Evolutionary conservation across 2,797 vertebrate genomes (phyloP), one percentile per base, ranked within the genome.

Genomic region (Alcedo quadribrachys): DNA sequence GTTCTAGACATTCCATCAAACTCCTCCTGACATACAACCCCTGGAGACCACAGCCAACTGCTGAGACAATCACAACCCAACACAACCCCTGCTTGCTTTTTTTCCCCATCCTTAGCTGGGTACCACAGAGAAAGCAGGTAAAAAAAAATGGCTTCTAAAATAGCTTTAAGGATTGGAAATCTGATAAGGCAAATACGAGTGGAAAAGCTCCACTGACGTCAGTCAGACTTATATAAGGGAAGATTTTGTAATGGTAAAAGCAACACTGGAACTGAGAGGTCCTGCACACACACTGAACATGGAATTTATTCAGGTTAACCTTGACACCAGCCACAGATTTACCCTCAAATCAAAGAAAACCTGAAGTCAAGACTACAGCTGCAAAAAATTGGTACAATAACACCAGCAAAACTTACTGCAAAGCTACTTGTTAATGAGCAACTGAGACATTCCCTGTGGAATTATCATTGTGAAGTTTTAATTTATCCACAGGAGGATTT

Each of bases 81-180:
- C 40, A 63, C 37, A 87, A 57, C 10, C 13, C 43, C 43, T 75
- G 65, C 50, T 82, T 40, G 14, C 61, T 61, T 22, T n/a, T n/a
- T 75, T 88, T 82, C 25, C 42, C 71, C 88, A 92, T 58, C 83
- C 8, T 51, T 57, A 87, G 46, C 71, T 68, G 65, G 61, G 86
- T 43, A 87, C 75, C 16, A 4, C 62, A 82, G 84, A 71, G 66
- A 89, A 57, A 2, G 22, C 30, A 73, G 91, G 68, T 85, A 30
- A 94, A 40, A 33, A 33, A 33, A 93, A 93, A 92, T 0, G 58
- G 91, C 75, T 85, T 91, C 89, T 74, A 58, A 91, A 96, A 96
- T 86, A 95, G 89, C 85, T 92, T 88, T 95, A 92, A 90, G 94
- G 93, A 96, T 58, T 94, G 95, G 94, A 95, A 96, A 96, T 91